Base-by-base conservation (phyloP, 2,888 invertebrate species). In the Crematogaster levior region DNA sequence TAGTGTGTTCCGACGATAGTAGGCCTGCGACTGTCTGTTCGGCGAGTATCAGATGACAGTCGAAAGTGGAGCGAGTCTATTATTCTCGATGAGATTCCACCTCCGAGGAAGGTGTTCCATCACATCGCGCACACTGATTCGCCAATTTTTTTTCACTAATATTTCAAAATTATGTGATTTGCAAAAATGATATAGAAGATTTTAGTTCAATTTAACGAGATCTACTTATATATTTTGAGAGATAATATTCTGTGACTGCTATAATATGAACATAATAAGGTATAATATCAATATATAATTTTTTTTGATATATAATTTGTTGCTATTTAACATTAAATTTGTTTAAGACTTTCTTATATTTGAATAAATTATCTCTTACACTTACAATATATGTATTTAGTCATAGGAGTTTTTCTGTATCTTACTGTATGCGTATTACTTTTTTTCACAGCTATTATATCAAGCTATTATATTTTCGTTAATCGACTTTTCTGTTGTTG, bases 231-330 rank as follows among this genome's bases (percentile, higher is more conserved):
- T n/a, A n/a, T n/a, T n/a, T n/a, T n/a, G n/a, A 4, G 40, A 40
- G n/a, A 6, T 65, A 75, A 75, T 10, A 15, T 10, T 21, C 30
- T 46, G 9, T 68, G 30, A 68, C 40, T 48, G 21, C 68, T 56
- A 79, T n/a, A n/a, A n/a, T n/a, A n/a, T 79, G 43, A 68, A 70
- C 4, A 7, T 43, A 37, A n/a, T 18, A 79, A 70, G 53, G 43
- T 79, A 77, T 9, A 75, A 51, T 30, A 53, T 43, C 0, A 43
- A 68, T 34, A 34, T 60, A 21, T 37, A 0, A 60, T 60, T 60
- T 53, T 7, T 56, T 77, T 21, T 21, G 21, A 10, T 46, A 53
- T 21, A 15, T 27, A 53, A 40, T 61, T 53, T 15, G 7, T 27
- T 48, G 27, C 6, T 43, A 30, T 40, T 77, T 53, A 30, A 53